A percentile compares a stretch with the other conserved stretches of the same genome.
Conservation (phyloP, 2,113 vertebrate genomes). For the Hymenochirus boettgeri region DNA sequence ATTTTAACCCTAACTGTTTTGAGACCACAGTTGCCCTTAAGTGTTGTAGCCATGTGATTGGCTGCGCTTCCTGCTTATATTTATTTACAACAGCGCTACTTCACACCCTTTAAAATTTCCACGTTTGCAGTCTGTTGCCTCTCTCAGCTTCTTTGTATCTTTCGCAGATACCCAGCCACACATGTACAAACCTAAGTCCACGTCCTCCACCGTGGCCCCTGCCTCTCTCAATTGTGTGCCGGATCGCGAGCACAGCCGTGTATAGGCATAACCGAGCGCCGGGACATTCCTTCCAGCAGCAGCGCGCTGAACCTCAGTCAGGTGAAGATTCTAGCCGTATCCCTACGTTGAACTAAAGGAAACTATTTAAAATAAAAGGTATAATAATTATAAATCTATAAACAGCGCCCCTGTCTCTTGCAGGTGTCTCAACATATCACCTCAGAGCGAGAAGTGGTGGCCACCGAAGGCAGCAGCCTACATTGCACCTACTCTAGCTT, state of each 20-base stretch:
- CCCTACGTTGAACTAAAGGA: too few species aligned
- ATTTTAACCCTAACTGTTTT: too few species aligned
- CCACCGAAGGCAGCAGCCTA: constrained; percentile 92
- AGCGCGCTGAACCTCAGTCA: constrained; percentile 99
- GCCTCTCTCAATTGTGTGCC: constrained; percentile 82
- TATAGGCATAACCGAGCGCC: constrained; percentile 89
- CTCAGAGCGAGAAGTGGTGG: constrained; percentile 75
- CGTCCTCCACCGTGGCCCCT: constrained; percentile 78
- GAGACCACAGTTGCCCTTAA: too few species aligned
- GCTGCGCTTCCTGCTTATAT: too few species aligned
- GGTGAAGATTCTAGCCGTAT: too few species aligned
- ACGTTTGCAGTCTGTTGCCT: too few species aligned
- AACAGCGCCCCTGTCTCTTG: constrained; percentile 40
- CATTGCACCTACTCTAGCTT: constrained; percentile 90
- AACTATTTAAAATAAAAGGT: background rate
- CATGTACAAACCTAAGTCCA: constrained; percentile 89
- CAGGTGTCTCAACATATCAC: constrained; percentile 92
- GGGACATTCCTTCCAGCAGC: constrained; percentile 89
- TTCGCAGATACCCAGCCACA: constrained; percentile 77
- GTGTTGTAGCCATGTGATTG: too few species aligned
- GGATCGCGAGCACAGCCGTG: constrained; percentile 70
- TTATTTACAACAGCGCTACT: too few species aligned
- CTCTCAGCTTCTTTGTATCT: constrained; percentile 54
- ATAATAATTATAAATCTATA: too few species aligned
- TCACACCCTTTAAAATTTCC: too few species aligned